Percentiles rank a stretch among this genome's conserved stretches.
Evolutionary conservation across 2,113 vertebrate species (phyloP).

Genomic region (Esox niger): DNA sequence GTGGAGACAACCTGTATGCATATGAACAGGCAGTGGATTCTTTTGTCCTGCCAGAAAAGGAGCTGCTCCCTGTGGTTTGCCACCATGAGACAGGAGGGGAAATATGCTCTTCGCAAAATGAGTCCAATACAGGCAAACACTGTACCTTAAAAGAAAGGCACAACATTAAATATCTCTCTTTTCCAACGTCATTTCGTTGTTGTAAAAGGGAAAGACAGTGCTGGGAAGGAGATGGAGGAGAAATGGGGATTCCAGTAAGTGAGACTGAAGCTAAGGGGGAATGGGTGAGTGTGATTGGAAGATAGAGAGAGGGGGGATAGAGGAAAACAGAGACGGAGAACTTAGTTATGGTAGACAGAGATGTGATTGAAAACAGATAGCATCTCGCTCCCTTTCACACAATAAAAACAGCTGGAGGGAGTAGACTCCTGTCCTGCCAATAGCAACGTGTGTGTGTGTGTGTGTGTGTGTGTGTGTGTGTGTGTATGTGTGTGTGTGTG

Average conservation of each 20-base stretch:
- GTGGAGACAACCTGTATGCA: slow-evolving; percentile 70
- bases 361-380: slow-evolving; percentile 21
- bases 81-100: slow-evolving; percentile 50
- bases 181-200: no score
- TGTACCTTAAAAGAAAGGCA: slow-evolving; percentile 37
- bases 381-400: neutral
- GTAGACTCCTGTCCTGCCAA: slow-evolving; percentile 16
- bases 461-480: slow-evolving; percentile 29
- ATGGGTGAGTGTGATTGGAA: neutral
- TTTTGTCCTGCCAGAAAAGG: slow-evolving; percentile 62
- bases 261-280: slow-evolving; percentile 13
- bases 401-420: slow-evolving; percentile 18
- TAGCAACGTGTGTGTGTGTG: slow-evolving; percentile 6
- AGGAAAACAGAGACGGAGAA: neutral
- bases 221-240: neutral
- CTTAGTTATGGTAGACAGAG: neutral
- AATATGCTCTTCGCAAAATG: no score
- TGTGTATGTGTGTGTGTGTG: slow-evolving; percentile 9
- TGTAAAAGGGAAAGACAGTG: neutral
- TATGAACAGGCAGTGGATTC: slow-evolving; percentile 54
- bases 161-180: neutral
- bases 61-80: slow-evolving; percentile 74
- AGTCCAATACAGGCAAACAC: no score
- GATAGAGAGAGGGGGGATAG: neutral
- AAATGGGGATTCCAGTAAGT: neutral